Evolutionary conservation across 2,113 vertebrate species (phyloP).

Genomic region (Litocranius walleri): DNA sequence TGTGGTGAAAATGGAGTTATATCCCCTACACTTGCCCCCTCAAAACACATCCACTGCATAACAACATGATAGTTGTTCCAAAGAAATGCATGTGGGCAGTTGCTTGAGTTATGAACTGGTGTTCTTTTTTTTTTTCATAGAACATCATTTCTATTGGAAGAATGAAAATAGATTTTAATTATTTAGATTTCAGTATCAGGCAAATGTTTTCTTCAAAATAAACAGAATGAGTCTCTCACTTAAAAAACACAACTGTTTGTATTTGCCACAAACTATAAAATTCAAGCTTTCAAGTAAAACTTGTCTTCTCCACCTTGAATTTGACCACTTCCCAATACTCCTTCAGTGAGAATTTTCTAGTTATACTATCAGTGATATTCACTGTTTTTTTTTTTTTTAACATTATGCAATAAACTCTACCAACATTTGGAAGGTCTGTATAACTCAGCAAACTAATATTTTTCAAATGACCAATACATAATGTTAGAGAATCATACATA

Average conservation of each 20-base stretch:
- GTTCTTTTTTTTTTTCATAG: background rate
- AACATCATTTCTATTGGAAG: background rate
- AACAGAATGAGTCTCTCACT: background rate
- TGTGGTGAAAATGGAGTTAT: background rate
- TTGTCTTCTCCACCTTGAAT: background rate
- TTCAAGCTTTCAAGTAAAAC: background rate
- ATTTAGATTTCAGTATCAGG: background rate
- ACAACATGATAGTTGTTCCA: background rate
- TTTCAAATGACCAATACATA: background rate
- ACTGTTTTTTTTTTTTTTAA: background rate
- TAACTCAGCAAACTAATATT: background rate
- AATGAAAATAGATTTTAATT: background rate
- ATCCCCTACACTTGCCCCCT: background rate
- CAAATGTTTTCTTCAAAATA: background rate
- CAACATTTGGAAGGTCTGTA: background rate
- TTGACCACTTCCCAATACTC: background rate
- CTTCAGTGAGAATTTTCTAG: background rate
- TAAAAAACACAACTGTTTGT: background rate
- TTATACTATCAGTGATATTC: background rate
- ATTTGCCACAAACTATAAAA: background rate
- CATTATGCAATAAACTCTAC: background rate
- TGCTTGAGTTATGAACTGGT: background rate
- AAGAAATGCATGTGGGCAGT: background rate
- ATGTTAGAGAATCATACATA: background rate
- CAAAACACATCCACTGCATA: background rate